These are phyloP conservation scores for Zaprionus camerounensis DNA, from an alignment of 1,140 invertebrate species.

Conservation along the genomic window DNA sequence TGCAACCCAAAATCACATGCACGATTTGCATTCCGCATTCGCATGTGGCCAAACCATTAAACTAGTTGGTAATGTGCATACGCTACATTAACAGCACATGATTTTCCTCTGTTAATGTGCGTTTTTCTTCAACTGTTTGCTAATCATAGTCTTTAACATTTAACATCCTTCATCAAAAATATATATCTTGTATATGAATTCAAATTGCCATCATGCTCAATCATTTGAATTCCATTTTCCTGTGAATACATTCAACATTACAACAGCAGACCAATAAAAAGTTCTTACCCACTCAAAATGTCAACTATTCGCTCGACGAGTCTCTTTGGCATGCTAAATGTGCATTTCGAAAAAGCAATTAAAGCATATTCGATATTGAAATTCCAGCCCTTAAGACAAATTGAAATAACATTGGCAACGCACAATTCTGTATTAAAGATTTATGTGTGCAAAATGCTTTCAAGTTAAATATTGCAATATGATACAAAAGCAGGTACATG, in stretches of 20 bases:
- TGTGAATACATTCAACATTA: not conserved
- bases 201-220: no score
- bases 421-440: not conserved
- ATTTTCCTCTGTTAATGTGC: not conserved
- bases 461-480: not conserved
- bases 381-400: not conserved
- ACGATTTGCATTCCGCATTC: conserved; percentile 6
- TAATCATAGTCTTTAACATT: not conserved
- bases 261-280: not conserved
- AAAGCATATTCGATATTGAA: not conserved
- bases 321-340: not conserved
- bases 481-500: not conserved
- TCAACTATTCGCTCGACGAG: not conserved
- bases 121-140: not conserved
- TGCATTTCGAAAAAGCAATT: not conserved
- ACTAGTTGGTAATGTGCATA: conserved; percentile 21
- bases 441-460: not conserved
- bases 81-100: conserved; percentile 14
- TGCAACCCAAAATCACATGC: conserved; percentile 23
- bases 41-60: conserved; percentile 21
- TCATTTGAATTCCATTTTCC: not conserved
- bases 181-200: no score
- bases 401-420: not conserved
- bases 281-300: not conserved
- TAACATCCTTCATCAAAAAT: not conserved